Percentiles rank a stretch among this genome's conserved stretches.
Evolutionary conservation across 1,140 invertebrate genomes (phyloP).

Genomic region (Papilio aristodemus): DNA sequence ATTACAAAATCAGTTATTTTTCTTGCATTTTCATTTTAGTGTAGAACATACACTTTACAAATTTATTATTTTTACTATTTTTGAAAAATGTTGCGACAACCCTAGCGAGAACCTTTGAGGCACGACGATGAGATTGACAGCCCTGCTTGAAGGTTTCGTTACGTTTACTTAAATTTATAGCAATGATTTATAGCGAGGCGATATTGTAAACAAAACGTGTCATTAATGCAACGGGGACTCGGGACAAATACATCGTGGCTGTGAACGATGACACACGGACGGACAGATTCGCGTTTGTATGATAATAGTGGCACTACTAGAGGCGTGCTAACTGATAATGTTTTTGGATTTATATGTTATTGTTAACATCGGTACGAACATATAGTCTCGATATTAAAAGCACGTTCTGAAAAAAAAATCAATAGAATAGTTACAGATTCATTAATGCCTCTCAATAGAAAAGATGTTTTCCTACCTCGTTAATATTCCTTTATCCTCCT

Average conservation of each 20-base stretch:
- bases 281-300: background rate
- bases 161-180: conserved; percentile 33
- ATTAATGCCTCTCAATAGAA: too few relatives aligned
- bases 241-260: background rate
- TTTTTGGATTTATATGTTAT: background rate
- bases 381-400: background rate
- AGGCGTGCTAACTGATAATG: background rate
- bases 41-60: background rate
- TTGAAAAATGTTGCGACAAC: background rate
- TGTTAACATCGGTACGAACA: background rate
- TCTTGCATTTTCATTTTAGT: too few relatives aligned
- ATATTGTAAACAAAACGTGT: conserved; percentile 37
- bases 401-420: background rate
- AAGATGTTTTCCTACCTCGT: too few relatives aligned
- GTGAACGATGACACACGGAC: background rate
- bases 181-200: conserved; percentile 43
- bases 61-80: background rate
- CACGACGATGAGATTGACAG: conserved; percentile 34
- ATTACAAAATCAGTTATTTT: too few relatives aligned
- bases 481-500: too few relatives aligned
- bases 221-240: conserved; percentile 3
- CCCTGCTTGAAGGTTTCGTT: conserved; percentile 37
- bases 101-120: conserved; percentile 28
- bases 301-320: background rate
- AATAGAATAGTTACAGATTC: too few relatives aligned